phyloP scores from a whole-genome alignment of 2,888 invertebrate genomes.

The Perdita meconis region DNA sequence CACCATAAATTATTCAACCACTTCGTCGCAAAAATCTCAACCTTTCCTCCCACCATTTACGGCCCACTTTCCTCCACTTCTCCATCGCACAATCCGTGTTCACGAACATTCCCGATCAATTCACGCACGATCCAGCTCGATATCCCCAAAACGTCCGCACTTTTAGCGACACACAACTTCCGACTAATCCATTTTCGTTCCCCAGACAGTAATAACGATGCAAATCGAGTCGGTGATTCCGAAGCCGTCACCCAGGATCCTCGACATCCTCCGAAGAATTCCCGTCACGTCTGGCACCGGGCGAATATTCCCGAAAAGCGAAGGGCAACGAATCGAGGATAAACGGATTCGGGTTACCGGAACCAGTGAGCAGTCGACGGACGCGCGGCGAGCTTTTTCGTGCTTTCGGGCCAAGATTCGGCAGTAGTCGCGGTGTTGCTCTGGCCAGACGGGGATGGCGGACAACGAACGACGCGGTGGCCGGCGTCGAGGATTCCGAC shows the following conservation, averaged over 20 bases:
- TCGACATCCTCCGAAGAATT: not conserved
- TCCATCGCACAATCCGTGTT: conserved; percentile 15
- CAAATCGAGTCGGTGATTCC: not conserved
- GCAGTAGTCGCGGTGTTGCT: conserved; percentile 35
- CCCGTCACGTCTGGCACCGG: not conserved
- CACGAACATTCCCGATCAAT: conserved; percentile 2
- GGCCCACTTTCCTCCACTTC: too few relatives aligned
- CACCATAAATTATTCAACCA: too few relatives aligned
- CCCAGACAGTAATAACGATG: not conserved
- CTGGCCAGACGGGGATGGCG: conserved; percentile 29
- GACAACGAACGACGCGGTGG: conserved; percentile 16
- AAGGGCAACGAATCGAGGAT: not conserved
- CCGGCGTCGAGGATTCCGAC: conserved; percentile 28
- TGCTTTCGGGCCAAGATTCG: conserved; percentile 6
- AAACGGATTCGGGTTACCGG: conserved; percentile 2
- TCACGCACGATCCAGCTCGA: not conserved
- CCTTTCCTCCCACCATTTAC: too few relatives aligned
- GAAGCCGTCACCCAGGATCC: not conserved
- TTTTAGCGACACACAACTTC: not conserved
- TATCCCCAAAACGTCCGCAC: not conserved
- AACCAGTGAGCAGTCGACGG: not conserved
- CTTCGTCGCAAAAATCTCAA: too few relatives aligned
- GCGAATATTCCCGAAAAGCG: not conserved
- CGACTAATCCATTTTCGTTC: not conserved
- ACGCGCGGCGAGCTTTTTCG: conserved; percentile 9